Conservation (phyloP, 2,797 vertebrate genomes). For the Gambusia yucatana region DNA sequence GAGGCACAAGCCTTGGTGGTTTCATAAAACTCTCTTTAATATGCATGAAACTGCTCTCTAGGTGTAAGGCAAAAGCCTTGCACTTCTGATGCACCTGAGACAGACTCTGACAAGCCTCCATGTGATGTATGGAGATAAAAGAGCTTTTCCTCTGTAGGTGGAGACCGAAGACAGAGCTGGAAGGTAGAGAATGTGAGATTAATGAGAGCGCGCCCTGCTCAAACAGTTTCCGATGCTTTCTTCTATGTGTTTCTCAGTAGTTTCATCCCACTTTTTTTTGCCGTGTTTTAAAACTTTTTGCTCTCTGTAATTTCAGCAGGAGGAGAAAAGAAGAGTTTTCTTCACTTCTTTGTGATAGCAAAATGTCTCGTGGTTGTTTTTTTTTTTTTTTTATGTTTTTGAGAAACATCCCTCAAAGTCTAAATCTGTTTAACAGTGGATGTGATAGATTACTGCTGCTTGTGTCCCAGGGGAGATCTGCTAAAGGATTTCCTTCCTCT, state of each 20-base stretch:
- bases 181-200: slow-evolving; percentile 55
- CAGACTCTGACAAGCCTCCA: slow-evolving; percentile 56
- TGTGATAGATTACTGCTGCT: slow-evolving; percentile 44
- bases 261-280: slow-evolving; percentile 34
- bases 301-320: slow-evolving; percentile 44
- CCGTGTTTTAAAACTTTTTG: slow-evolving; percentile 37
- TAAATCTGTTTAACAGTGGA: slow-evolving; percentile 45
- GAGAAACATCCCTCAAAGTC: slow-evolving; percentile 30
- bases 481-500: slow-evolving; percentile 44
- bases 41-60: slow-evolving; percentile 40
- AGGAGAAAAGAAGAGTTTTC: slow-evolving; percentile 13
- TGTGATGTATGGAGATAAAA: slow-evolving; percentile 69
- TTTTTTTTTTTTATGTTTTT: slow-evolving; percentile 23
- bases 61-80: slow-evolving; percentile 28
- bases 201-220: slow-evolving; percentile 62
- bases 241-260: slow-evolving; percentile 28
- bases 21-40: slow-evolving; percentile 46
- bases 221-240: slow-evolving; percentile 39
- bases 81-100: slow-evolving; percentile 44
- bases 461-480: slow-evolving; percentile 45
- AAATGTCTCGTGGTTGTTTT: slow-evolving; percentile 40
- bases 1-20: slow-evolving; percentile 20
- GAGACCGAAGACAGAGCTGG: slow-evolving; percentile 56
- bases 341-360: slow-evolving; percentile 15
- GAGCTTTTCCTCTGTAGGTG: slow-evolving; percentile 52